phyloP scores from a whole-genome alignment of 1,140 invertebrate species.

The Apocrypta bakeri region DNA sequence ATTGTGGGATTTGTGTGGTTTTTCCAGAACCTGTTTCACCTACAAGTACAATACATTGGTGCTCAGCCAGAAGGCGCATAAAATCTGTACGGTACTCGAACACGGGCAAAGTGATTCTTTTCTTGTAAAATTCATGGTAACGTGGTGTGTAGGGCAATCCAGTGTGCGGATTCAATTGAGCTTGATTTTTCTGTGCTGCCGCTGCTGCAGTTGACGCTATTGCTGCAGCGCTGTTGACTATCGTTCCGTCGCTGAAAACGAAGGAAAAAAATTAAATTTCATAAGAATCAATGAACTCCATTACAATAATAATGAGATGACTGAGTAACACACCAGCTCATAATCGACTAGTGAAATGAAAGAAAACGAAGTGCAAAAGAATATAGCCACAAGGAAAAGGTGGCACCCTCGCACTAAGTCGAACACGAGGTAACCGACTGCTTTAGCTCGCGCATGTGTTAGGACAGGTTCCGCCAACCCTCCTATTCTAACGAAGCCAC shows the following conservation, averaged over 20 bases:
- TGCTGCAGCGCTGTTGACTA: slow-evolving; percentile 63
- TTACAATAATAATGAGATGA: too few species aligned
- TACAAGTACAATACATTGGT: slow-evolving; percentile 95
- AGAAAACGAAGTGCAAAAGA: too few species aligned
- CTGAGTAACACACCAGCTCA: too few species aligned
- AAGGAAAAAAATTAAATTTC: background rate
- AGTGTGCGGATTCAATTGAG: slow-evolving; percentile 83
- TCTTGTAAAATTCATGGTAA: slow-evolving; percentile 90
- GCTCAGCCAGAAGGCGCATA: slow-evolving; percentile 90
- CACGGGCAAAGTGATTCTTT: slow-evolving; percentile 94
- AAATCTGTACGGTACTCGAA: slow-evolving; percentile 99
- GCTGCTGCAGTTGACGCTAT: slow-evolving; percentile 57
- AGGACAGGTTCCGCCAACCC: background rate
- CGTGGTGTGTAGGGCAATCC: slow-evolving; percentile 85
- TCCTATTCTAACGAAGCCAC: background rate
- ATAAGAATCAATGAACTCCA: too few species aligned
- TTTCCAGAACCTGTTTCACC: slow-evolving; percentile 98
- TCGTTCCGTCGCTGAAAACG: slow-evolving; percentile 55
- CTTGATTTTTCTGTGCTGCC: slow-evolving; percentile 73
- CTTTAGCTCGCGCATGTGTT: background rate
- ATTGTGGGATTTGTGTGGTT: slow-evolving; percentile 96
- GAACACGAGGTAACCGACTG: background rate
- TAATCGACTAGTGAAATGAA: too few species aligned
- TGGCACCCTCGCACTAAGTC: too few species aligned
- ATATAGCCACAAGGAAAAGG: too few species aligned